These are phyloP conservation scores for Hexactinellida sp. DNA, from an alignment of 37 sponge, comb jelly and placozoan genomes.

Conservation along the genomic window DNA sequence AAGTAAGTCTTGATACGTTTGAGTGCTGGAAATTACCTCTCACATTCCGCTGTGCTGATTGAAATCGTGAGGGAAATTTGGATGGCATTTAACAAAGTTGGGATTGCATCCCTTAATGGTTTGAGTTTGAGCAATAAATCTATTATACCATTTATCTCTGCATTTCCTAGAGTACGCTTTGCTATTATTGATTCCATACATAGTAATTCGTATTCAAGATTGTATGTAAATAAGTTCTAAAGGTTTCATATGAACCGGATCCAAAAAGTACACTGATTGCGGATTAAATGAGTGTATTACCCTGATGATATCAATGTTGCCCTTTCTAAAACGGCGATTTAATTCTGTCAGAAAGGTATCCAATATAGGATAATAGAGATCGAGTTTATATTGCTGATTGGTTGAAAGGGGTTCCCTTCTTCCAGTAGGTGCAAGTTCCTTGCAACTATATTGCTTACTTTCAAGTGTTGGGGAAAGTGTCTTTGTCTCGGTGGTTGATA, in stretches of 20 bases:
- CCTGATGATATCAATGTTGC: background rate
- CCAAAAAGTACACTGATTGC: background rate
- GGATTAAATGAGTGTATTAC: conserved; percentile 19
- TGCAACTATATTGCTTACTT: background rate
- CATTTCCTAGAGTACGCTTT: too few relatives aligned
- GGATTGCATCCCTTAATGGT: conserved; percentile 17
- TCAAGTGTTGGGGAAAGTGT: too few relatives aligned
- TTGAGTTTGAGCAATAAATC: background rate
- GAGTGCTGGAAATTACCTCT: conserved; percentile 32
- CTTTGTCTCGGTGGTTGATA: background rate
- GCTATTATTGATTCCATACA: conserved; percentile 21
- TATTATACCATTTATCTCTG: background rate
- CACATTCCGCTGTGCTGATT: conserved; percentile 39
- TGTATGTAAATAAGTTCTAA: conserved; percentile 21
- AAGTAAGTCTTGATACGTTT: conserved; percentile 32
- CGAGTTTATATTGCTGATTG: background rate
- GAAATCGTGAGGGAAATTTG: conserved; percentile 16
- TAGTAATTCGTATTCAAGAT: background rate
- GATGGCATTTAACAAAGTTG: too few relatives aligned
- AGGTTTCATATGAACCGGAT: background rate
- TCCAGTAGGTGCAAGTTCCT: background rate
- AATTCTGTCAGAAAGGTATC: conserved; percentile 21
- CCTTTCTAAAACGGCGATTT: background rate
- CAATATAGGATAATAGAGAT: conserved; percentile 16
- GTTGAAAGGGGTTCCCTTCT: background rate